A percentile compares a stretch with the other conserved stretches of the same genome.
phyloP scores from a whole-genome alignment of 2,113 vertebrate species.

The Shinisaurus crocodilurus region DNA sequence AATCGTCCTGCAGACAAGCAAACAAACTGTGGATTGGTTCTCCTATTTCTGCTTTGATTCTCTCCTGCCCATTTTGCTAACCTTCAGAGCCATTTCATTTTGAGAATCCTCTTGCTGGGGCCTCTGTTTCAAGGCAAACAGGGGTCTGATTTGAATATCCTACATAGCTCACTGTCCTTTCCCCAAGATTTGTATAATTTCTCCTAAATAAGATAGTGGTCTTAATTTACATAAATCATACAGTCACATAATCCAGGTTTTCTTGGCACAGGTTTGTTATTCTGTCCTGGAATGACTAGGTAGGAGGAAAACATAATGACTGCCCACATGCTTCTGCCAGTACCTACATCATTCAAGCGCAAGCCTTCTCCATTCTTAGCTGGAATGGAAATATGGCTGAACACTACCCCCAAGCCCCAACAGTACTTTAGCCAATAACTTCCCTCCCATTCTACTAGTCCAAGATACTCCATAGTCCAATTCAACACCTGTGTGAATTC shows the following conservation, averaged over 20 bases:
- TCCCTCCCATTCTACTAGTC: neutral
- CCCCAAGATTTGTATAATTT: neutral
- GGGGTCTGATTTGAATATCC: neutral
- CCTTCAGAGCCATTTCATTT: no score
- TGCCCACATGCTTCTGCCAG: neutral
- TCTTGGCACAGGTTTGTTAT: neutral
- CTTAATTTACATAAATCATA: neutral
- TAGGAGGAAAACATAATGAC: neutral
- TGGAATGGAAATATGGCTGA: neutral
- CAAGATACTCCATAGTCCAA: no score
- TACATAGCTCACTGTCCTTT: neutral
- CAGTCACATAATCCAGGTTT: neutral
- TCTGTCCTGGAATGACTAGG: neutral
- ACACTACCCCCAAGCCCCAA: neutral
- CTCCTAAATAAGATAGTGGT: neutral
- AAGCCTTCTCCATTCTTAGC: neutral
- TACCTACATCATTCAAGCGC: neutral
- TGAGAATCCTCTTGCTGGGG: no score
- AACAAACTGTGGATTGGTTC: no score
- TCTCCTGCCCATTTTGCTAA: no score
- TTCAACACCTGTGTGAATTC: no score
- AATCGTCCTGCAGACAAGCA: no score
- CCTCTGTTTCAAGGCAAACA: no score
- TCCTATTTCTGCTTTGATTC: no score
- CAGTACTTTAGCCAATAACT: neutral